A percentile compares a stretch with the other conserved stretches of the same genome.
phyloP scores from a whole-genome alignment of 2,113 vertebrate species.

The Piprites chloris region DNA sequence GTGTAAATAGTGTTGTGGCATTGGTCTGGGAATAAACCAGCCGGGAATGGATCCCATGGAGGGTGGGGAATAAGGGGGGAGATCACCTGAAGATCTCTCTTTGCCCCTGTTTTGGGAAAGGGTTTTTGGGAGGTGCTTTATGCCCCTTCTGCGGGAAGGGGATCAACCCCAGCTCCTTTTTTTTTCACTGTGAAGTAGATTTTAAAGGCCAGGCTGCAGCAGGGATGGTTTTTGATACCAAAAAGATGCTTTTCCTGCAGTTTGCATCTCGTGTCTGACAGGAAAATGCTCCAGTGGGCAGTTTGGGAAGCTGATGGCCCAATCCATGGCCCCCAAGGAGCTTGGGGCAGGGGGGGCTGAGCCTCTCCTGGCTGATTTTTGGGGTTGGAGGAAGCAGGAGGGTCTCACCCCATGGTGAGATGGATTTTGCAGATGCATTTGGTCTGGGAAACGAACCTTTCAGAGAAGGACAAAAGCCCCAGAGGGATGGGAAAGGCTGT shows the following conservation, averaged over 20 bases:
- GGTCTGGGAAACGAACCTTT: not conserved
- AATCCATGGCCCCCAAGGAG: not conserved
- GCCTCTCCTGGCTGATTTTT: not conserved
- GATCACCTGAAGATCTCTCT: not conserved
- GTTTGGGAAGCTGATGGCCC: not conserved
- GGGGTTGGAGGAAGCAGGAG: not conserved
- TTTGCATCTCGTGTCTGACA: not conserved
- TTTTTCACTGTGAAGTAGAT: not conserved
- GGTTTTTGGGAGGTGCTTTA: not conserved
- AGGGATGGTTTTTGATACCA: no score
- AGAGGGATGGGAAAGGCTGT: not conserved
- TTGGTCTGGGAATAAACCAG: not conserved
- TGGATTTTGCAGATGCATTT: not conserved
- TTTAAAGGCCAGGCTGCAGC: not conserved
- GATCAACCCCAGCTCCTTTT: not conserved
- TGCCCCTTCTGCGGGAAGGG: not conserved
- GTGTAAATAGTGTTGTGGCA: not conserved
- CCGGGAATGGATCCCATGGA: not conserved
- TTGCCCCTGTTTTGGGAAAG: not conserved
- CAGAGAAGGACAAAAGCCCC: not conserved
- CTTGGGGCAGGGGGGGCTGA: not conserved
- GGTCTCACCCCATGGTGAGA: fast-evolving
- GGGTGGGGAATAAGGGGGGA: not conserved
- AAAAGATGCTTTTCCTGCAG: not conserved
- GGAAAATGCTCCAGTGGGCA: fast-evolving